Evolutionary conservation across 1,140 invertebrate species (phyloP), one percentile per base, ranked within the genome.

Genomic region (Trachelipus rathkii): DNA sequence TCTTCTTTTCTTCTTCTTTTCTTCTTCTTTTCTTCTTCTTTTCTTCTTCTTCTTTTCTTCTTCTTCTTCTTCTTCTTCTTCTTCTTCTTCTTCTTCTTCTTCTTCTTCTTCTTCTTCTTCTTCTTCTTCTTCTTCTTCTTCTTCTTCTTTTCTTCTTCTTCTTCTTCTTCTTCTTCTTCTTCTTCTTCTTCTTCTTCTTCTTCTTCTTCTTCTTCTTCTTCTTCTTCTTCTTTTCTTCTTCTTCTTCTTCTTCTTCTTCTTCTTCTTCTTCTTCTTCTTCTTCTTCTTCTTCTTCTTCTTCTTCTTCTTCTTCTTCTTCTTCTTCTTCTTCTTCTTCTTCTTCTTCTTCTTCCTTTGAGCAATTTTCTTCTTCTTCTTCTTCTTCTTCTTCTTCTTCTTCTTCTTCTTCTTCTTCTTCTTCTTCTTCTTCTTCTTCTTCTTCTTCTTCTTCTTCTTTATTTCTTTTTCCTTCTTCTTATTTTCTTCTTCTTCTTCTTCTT

Each of bases 401-500:
- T 53, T 53, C 50, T 53, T 53, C 50, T 53, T 53, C 50, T 53
- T 53, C 50, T 53, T 53, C 50, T 53, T 53, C 50, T 53, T 53
- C 50, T 53, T 53, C n/a, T 53, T 53, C 50, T 53, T 53, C 50
- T 53, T 53, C 50, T 53, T 53, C 50, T 53, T n/a, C n/a, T 53
- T n/a, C n/a, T 53, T 53, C n/a, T n/a, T 53, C n/a, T n/a, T 53
- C n/a, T n/a, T 53, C n/a, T n/a, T 53, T 53, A 10, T n/a, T n/a
- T n/a, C n/a, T n/a, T n/a, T n/a, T n/a, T n/a, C n/a, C n/a, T n/a
- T n/a, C n/a, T n/a, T n/a, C n/a, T 53, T 53, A 10, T 53, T n/a
- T 53, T 53, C 50, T 53, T 53, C 50, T 53, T 53, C 50, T 53
- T n/a, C n/a, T 53, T n/a, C n/a, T 53, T 53, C n/a, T n/a, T 53